phyloP scores from a whole-genome alignment of 2,797 vertebrate species.

The Scleropages formosus region DNA sequence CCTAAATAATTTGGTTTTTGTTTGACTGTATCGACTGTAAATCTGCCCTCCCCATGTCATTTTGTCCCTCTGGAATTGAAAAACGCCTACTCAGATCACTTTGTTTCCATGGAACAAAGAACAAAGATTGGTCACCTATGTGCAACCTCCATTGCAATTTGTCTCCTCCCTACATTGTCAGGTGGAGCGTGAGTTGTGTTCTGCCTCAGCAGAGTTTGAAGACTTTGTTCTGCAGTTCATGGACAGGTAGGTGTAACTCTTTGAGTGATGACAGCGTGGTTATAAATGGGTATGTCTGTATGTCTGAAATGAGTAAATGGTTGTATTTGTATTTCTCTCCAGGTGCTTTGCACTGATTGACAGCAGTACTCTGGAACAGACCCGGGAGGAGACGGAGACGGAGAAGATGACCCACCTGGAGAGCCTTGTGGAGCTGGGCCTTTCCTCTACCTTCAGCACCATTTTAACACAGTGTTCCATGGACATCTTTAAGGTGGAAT shows the following conservation, averaged over 20 bases:
- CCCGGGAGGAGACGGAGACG: slow-evolving; percentile 93
- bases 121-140: no score
- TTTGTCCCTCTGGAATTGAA: not conserved
- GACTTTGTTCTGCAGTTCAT: slow-evolving; percentile 98
- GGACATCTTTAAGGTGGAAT: slow-evolving; percentile 89
- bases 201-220: slow-evolving; percentile 95
- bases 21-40: no score
- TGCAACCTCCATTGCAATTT: not conserved
- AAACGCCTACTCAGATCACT: no score
- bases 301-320: not conserved
- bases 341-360: slow-evolving; percentile 98
- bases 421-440: slow-evolving; percentile 90
- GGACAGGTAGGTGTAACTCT: slow-evolving; percentile 77
- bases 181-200: slow-evolving; percentile 93
- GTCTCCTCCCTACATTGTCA: slow-evolving; percentile 47
- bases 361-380: slow-evolving; percentile 94
- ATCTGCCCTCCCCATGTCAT: no score
- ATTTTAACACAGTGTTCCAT: slow-evolving; percentile 94
- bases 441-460: slow-evolving; percentile 96
- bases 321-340: slow-evolving; percentile 34
- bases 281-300: not conserved
- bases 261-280: not conserved
- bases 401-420: slow-evolving; percentile 98
- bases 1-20: no score
- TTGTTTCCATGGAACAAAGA: no score